Conservation (phyloP, 2,888 invertebrate genomes). For the Drosophila setosimentum region DNA sequence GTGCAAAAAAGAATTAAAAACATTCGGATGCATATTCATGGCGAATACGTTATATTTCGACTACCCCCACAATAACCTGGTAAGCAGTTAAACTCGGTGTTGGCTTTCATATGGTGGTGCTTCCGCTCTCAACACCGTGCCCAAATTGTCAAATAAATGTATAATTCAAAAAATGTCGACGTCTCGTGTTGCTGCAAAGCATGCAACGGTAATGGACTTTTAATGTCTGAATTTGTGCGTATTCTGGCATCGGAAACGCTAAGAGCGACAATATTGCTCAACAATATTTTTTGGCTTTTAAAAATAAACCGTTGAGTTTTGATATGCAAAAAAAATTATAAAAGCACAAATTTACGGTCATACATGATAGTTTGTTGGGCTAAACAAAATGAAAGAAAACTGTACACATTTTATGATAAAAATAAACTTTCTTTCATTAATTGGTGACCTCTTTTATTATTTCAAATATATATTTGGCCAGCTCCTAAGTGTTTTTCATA, state of each 20-base stretch:
- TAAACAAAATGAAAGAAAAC: background rate
- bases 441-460: background rate
- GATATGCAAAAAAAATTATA: background rate
- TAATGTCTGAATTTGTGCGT: constrained; percentile 68
- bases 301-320: constrained; percentile 35
- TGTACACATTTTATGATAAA: background rate
- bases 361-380: background rate
- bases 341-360: background rate
- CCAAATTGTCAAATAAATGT: constrained; percentile 72
- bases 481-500: background rate
- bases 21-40: constrained; percentile 32
- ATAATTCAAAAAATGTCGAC: constrained; percentile 58
- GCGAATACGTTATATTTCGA: constrained; percentile 62
- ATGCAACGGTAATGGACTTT: constrained; percentile 74
- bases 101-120: constrained; percentile 8
- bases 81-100: constrained; percentile 22
- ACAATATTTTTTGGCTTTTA: constrained; percentile 37
- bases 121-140: constrained; percentile 34
- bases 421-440: background rate
- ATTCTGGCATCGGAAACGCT: constrained; percentile 3
- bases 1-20: constrained; percentile 16
- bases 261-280: constrained; percentile 10
- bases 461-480: background rate
- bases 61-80: constrained; percentile 36
- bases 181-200: constrained; percentile 46